Evolutionary conservation across 92 coral and sea anemone genomes (phyloP).

Genomic region (Ricordea florida): DNA sequence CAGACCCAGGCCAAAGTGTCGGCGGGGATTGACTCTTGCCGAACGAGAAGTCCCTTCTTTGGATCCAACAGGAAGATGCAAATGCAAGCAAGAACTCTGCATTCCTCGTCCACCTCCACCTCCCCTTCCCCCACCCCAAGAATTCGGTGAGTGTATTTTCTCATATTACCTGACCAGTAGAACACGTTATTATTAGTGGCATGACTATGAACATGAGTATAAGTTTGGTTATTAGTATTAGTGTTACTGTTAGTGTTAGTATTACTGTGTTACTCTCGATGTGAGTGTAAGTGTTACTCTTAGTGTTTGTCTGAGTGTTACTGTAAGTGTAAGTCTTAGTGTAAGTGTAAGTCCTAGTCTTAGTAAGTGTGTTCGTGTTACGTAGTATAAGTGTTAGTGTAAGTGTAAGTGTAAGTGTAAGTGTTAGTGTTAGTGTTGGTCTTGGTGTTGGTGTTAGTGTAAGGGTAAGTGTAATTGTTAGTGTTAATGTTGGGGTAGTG

Average conservation of each 20-base stretch:
- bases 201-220: background rate
- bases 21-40: background rate
- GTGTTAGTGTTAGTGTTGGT: no score
- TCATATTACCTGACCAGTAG: background rate
- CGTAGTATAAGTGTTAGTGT: no score
- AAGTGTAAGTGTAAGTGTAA: no score
- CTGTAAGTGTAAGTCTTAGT: no score
- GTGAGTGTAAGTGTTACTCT: no score
- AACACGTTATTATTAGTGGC: background rate
- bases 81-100: slow-evolving; percentile 13
- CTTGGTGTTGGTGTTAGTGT: no score
- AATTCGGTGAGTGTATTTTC: background rate
- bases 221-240: background rate
- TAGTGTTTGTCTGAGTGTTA: no score
- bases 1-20: background rate
- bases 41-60: background rate
- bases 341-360: no score
- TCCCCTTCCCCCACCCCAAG: background rate
- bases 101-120: background rate
- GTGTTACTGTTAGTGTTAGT: background rate
- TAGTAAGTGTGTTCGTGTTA: no score
- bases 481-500: no score
- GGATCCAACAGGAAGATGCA: slow-evolving; percentile 25
- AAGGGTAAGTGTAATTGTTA: no score
- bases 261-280: no score